phyloP scores from a whole-genome alignment of 2,797 vertebrate species.

The Gambelia wislizenii region DNA sequence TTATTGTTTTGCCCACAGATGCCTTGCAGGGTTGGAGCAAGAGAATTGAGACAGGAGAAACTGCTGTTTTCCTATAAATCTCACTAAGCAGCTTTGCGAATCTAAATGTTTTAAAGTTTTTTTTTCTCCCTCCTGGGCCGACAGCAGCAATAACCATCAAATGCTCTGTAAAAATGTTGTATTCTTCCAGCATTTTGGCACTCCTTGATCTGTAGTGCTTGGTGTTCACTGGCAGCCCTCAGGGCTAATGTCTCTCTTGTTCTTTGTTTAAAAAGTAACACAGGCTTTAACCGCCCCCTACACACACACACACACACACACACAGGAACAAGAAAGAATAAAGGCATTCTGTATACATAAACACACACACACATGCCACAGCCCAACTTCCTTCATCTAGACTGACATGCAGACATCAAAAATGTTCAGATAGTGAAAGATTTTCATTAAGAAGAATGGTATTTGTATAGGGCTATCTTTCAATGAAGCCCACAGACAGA shows the following conservation, averaged over 20 bases:
- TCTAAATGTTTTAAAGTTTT: slow-evolving; percentile 25
- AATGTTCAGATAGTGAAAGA: neutral
- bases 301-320: neutral
- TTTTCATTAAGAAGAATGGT: slow-evolving; percentile 5
- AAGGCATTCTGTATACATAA: neutral
- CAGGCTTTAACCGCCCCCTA: neutral
- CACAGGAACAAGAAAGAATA: neutral
- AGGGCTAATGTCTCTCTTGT: slow-evolving; percentile 17
- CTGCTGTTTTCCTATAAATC: slow-evolving; percentile 19
- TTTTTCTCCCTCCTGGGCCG: neutral
- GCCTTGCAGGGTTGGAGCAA: neutral
- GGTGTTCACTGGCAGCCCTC: slow-evolving; percentile 8
- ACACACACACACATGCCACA: neutral
- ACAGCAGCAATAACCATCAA: slow-evolving; percentile 16
- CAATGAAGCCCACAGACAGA: neutral
- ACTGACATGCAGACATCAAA: slow-evolving; percentile 7
- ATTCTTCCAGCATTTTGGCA: slow-evolving; percentile 13
- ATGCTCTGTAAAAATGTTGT: neutral
- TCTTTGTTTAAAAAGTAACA: slow-evolving; percentile 17
- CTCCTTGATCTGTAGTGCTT: slow-evolving; percentile 1
- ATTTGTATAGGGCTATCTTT: neutral
- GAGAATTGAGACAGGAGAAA: neutral
- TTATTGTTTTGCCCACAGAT: neutral
- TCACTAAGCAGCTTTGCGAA: slow-evolving; percentile 7
- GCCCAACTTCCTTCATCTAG: slow-evolving; percentile 3